Base-by-base conservation (phyloP, 1,140 invertebrate genomes). In the Wiebesia pumilae region DNA sequence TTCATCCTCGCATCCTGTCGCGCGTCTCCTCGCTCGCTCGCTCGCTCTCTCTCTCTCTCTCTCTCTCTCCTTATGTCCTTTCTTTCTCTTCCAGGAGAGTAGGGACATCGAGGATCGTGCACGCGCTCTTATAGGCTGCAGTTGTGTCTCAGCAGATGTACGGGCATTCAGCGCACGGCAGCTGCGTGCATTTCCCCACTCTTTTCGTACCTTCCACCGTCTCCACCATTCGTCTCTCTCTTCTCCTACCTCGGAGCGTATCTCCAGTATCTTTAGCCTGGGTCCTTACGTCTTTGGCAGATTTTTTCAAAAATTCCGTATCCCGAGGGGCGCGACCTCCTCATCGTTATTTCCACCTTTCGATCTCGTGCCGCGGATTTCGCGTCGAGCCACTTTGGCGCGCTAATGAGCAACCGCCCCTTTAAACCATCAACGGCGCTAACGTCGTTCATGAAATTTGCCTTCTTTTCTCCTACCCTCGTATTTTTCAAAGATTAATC, bases 91-190 rank as follows among this genome's bases (percentile, higher is more conserved):
- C 33, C 12, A 24, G 33, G 69, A 40, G 40, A 43, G 40, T 10
- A 75, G 73, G 73, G 38, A 43, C 14, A 27, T 27, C 21, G 21
- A 27, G 21, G 40, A 0, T 3, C 7, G 24, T 6, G 24, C 27
- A 10, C 0, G 0, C 33, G 33, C 47, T 78, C 75, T 78, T 78
- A n/a, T 19, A n/a, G 43, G 75, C 43, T 78, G 75, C 75, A 78
- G 75, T 51, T n/a, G 43, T 10, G 54, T 65, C 58, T 81, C 54
- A 81, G 79, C 79, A 84, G 83, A 58, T 84, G 71, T 62, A 81
- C 79, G 85, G 47, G 47, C 47, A 54, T 79, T 79, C 38, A 47
- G 30, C 47, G 33, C 27, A 21, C 58, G 19, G 71, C 77, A 79
- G 77, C 77, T 79, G 77, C 77, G 30, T 38, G 38, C 10, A 27